phyloP scores from a whole-genome alignment of 2,888 invertebrate genomes.

The Chalcis sispes region DNA sequence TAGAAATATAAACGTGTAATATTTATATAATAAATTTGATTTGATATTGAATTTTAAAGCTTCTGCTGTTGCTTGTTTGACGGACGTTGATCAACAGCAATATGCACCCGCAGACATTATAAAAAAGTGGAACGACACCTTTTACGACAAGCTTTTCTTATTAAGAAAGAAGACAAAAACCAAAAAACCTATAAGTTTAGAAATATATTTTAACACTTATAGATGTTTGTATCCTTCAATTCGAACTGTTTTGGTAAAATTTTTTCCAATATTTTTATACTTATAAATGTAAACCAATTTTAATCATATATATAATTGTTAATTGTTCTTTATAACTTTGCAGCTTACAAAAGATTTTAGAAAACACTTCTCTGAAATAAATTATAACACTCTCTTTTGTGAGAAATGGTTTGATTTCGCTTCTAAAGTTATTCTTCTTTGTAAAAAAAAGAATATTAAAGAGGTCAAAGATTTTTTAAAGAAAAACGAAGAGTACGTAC shows the following conservation, averaged over 20 bases:
- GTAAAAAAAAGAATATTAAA: slow-evolving; percentile 1
- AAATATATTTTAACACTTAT: too few relatives aligned
- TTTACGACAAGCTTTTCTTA: too few relatives aligned
- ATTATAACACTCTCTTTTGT: background rate
- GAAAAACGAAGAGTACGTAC: background rate
- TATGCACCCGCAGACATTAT: background rate
- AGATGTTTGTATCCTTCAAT: too few relatives aligned
- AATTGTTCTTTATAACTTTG: too few relatives aligned
- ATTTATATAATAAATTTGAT: background rate
- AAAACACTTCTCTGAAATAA: background rate
- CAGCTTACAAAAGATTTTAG: too few relatives aligned
- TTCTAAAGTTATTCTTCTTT: background rate
- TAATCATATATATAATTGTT: too few relatives aligned
- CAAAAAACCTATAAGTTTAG: too few relatives aligned
- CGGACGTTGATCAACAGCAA: background rate
- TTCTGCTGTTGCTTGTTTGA: background rate
- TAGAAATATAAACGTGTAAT: background rate
- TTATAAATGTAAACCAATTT: too few relatives aligned
- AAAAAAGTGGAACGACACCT: too few relatives aligned
- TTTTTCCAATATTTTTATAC: too few relatives aligned
- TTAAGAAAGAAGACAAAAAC: too few relatives aligned
- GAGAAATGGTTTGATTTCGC: background rate
- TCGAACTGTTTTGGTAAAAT: too few relatives aligned
- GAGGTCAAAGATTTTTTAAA: background rate
- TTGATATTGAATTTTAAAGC: background rate